Percentiles rank a stretch among this genome's conserved stretches.
These are phyloP conservation scores for Mayetiola destructor DNA, from an alignment of 2,888 invertebrate species.

Conservation along the genomic window DNA sequence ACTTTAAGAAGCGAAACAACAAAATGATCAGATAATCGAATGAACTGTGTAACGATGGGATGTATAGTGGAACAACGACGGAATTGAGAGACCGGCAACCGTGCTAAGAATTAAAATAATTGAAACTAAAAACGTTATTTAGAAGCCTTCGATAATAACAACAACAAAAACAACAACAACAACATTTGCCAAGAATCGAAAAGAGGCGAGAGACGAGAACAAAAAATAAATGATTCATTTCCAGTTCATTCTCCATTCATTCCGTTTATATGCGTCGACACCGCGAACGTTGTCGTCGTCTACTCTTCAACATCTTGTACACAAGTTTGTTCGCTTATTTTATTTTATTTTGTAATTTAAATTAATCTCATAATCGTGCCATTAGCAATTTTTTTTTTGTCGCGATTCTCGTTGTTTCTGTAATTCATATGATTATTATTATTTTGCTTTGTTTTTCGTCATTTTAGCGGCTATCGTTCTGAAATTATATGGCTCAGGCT, in stretches of 20 bases:
- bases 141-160: too few relatives aligned
- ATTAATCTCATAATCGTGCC: conserved; percentile 12
- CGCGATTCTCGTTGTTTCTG: conserved; percentile 3
- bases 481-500: too few relatives aligned
- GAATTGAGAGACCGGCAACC: too few relatives aligned
- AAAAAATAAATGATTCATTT: too few relatives aligned
- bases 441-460: not conserved
- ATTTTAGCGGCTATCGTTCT: too few relatives aligned
- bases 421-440: too few relatives aligned
- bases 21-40: conserved; percentile 9
- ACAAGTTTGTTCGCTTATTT: conserved; percentile 6
- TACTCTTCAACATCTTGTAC: too few relatives aligned
- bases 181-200: not conserved
- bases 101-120: too few relatives aligned
- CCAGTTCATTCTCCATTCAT: too few relatives aligned
- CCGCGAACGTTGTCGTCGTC: not conserved
- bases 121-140: too few relatives aligned
- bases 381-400: conserved; percentile 5
- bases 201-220: not conserved
- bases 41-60: not conserved
- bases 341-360: conserved; percentile 12
- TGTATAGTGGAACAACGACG: not conserved
- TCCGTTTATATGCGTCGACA: too few relatives aligned
- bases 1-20: not conserved
- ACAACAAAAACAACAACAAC: not conserved